A percentile compares a stretch with the other conserved stretches of the same genome.
Conservation (phyloP, 1,140 invertebrate genomes). For the Lycorma delicatula region DNA sequence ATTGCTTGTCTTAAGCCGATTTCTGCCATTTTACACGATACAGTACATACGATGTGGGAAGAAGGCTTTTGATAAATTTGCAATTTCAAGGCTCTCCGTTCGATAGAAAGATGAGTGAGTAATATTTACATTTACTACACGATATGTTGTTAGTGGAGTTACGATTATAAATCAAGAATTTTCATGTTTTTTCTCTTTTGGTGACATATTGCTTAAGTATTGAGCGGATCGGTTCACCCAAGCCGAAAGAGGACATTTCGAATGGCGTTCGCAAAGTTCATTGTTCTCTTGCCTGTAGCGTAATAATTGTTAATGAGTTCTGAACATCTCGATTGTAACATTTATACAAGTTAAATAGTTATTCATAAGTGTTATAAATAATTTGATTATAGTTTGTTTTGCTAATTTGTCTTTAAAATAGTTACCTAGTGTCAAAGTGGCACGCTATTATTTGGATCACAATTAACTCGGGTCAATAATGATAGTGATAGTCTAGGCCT, state of each 20-base stretch:
- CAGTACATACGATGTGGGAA: constrained; percentile 33
- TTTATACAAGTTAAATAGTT: too few species aligned
- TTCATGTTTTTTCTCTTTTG: neutral
- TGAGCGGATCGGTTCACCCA: constrained; percentile 33
- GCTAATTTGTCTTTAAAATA: too few species aligned
- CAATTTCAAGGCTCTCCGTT: constrained; percentile 28
- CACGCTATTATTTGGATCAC: constrained; percentile 23
- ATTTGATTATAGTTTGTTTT: too few species aligned
- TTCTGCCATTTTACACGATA: constrained; percentile 34
- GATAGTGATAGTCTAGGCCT: constrained; percentile 21
- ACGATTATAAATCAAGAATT: constrained; percentile 2
- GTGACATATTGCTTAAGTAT: constrained; percentile 26
- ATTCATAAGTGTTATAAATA: too few species aligned
- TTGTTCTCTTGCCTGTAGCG: constrained; percentile 32
- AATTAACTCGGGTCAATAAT: constrained; percentile 31
- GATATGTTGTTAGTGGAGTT: constrained; percentile 7
- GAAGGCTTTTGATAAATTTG: constrained; percentile 34
- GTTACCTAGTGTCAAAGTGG: constrained; percentile 12
- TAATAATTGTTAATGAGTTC: constrained; percentile 26
- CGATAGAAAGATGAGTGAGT: constrained; percentile 28
- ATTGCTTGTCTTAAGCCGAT: constrained; percentile 32
- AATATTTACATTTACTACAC: constrained; percentile 22
- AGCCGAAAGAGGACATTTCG: constrained; percentile 37
- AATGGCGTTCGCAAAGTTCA: constrained; percentile 38
- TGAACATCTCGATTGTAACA: neutral